These are phyloP conservation scores for Leptocoma aspasia DNA, from an alignment of 2,113 vertebrate genomes.

Conservation along the genomic window DNA sequence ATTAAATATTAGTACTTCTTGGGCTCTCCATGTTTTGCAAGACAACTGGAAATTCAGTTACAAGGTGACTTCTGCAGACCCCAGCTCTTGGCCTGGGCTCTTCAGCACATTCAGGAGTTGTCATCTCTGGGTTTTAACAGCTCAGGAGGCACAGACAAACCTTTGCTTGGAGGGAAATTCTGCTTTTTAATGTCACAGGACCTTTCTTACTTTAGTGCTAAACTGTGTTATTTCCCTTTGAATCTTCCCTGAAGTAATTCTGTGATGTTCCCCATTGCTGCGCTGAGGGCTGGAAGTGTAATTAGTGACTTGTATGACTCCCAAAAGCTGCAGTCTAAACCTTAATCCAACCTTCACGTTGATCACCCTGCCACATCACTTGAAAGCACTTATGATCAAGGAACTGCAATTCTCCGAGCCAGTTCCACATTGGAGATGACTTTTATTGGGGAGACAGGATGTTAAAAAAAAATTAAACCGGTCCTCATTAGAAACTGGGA, in stretches of 20 bases:
- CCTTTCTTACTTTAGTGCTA: background rate
- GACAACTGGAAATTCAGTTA: background rate
- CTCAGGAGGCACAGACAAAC: background rate
- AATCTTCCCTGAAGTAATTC: background rate
- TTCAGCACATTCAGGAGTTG: background rate
- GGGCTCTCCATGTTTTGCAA: background rate
- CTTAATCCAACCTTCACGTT: background rate
- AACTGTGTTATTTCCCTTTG: background rate
- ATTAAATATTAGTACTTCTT: background rate
- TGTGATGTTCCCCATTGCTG: background rate
- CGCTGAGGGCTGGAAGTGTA: background rate
- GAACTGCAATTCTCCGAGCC: background rate
- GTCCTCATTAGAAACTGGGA: slow-evolving; percentile 25
- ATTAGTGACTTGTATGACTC: slow-evolving; percentile 1
- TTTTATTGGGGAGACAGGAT: background rate
- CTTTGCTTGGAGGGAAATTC: background rate
- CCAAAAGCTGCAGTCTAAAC: background rate
- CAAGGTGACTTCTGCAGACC: background rate
- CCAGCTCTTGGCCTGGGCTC: background rate
- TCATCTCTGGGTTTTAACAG: background rate
- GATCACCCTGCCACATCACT: background rate
- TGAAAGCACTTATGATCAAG: background rate
- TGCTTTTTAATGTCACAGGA: background rate
- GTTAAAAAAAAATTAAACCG: slow-evolving; percentile 14
- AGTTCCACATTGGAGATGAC: background rate